These are phyloP conservation scores for Nasonia oneida DNA, from an alignment of 2,888 invertebrate species.

Conservation along the genomic window DNA sequence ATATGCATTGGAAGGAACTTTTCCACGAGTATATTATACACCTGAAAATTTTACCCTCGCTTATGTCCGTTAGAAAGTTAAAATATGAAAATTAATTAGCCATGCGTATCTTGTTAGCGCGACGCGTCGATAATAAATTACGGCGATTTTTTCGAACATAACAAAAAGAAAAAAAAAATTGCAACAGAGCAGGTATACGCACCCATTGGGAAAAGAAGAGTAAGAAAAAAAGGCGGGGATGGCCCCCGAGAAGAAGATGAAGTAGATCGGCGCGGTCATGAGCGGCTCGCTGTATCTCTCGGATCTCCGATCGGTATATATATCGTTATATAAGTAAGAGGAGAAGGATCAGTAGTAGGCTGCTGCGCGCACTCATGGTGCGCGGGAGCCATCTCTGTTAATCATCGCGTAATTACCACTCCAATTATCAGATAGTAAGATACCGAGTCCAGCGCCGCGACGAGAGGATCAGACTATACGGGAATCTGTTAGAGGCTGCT, in stretches of 20 bases:
- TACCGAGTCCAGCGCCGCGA: conserved; percentile 66
- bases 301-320: conserved; percentile 68
- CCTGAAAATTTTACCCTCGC: neutral
- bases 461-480: conserved; percentile 56
- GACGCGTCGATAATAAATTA: neutral
- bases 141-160: neutral
- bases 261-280: conserved; percentile 61
- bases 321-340: neutral
- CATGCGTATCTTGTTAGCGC: neutral
- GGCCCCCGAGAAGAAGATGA: conserved; percentile 13
- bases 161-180: neutral
- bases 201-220: neutral
- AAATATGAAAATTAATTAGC: conserved; percentile 6
- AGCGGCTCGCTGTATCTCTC: conserved; percentile 68
- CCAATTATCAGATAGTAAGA: conserved; percentile 78
- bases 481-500: conserved; percentile 68
- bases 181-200: neutral
- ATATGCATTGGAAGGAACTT: neutral
- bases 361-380: conserved; percentile 63
- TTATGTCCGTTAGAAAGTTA: neutral
- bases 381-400: conserved; percentile 79
- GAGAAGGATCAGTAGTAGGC: conserved; percentile 62
- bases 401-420: conserved; percentile 78
- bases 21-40: neutral
- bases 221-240: conserved; percentile 28